phyloP scores from a whole-genome alignment of 2,797 vertebrate genomes.

The Hydrocynus forskahlii region DNA sequence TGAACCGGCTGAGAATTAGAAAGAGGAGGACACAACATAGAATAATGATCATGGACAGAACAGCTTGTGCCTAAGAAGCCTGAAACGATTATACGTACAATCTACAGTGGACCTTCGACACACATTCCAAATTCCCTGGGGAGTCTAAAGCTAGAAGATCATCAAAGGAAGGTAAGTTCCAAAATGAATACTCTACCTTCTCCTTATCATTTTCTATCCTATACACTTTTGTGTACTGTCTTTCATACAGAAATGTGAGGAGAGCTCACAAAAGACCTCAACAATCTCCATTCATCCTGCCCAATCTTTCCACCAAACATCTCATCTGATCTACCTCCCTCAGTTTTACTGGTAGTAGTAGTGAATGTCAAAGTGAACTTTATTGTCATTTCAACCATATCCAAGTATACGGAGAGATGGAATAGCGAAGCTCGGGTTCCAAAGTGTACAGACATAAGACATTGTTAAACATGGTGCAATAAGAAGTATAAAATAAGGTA shows the following conservation, averaged over 20 bases:
- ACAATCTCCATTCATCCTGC: background rate
- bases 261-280: background rate
- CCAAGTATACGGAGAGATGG: too few relatives aligned
- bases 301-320: background rate
- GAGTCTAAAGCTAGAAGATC: background rate
- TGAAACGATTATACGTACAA: background rate
- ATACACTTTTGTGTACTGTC: background rate
- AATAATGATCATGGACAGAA: background rate
- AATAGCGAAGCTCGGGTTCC: too few relatives aligned
- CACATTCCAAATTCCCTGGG: background rate
- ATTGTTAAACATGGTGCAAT: too few relatives aligned
- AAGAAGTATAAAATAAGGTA: too few relatives aligned
- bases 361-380: too few relatives aligned
- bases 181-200: background rate
- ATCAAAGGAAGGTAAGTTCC: conserved; percentile 25
- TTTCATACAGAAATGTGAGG: too few relatives aligned
- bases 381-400: too few relatives aligned
- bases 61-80: background rate
- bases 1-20: background rate
- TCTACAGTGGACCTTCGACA: background rate
- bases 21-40: background rate
- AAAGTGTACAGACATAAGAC: too few relatives aligned
- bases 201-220: background rate
- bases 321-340: too few relatives aligned
- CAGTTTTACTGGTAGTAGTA: too few relatives aligned